Evolutionary conservation across 2,113 vertebrate species (phyloP).

Genomic region (Eulemur rufifrons): DNA sequence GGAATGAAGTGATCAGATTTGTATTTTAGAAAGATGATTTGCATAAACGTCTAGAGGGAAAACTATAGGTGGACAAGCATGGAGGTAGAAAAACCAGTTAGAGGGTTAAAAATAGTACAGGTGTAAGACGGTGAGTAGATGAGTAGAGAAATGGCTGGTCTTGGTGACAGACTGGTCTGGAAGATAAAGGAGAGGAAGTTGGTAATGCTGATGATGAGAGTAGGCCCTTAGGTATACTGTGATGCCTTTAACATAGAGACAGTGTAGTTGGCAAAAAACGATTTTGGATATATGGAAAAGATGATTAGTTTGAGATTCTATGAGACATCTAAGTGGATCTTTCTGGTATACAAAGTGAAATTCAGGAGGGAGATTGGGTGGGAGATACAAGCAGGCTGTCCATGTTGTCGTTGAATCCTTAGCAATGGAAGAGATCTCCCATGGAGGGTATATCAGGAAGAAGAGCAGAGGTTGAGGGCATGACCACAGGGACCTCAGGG

Average conservation of each 20-base stretch:
- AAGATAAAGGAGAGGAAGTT: not conserved
- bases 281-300: not conserved
- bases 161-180: not conserved
- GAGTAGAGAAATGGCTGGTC: not conserved
- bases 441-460: rapidly evolving
- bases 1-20: not conserved
- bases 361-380: not conserved
- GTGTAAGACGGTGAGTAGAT: not conserved
- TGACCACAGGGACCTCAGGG: not conserved
- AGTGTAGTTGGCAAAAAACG: not conserved
- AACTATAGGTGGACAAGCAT: not conserved
- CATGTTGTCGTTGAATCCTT: not conserved
- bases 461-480: not conserved
- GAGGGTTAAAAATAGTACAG: not conserved
- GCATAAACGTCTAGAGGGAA: not conserved
- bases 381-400: not conserved
- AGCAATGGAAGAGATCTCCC: not conserved
- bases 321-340: not conserved
- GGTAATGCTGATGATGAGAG: not conserved
- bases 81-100: not conserved
- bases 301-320: not conserved
- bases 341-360: not conserved
- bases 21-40: not conserved
- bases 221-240: not conserved
- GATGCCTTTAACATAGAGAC: not conserved